Conservation (phyloP, 2,113 vertebrate genomes). For the Caranx melampygus region DNA sequence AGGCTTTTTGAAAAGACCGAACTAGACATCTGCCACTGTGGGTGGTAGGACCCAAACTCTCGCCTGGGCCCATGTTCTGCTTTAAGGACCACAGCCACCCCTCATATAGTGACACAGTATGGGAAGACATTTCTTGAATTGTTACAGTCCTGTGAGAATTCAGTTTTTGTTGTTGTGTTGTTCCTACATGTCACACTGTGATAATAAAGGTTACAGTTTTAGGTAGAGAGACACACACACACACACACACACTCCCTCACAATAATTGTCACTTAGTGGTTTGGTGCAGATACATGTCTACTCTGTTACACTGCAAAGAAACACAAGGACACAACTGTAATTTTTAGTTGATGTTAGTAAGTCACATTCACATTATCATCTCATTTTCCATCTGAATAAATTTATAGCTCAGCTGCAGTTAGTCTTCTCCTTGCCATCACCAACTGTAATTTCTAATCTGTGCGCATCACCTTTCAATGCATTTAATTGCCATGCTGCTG, state of each 20-base stretch:
- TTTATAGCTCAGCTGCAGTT: constrained; percentile 15
- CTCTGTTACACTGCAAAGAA: constrained; percentile 15
- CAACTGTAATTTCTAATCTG: background rate
- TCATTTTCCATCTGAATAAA: constrained; percentile 24
- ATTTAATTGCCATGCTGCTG: constrained; percentile 8
- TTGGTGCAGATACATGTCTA: background rate
- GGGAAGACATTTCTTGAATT: no score
- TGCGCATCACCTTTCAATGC: constrained; percentile 23
- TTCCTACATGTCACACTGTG: no score
- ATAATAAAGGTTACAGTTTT: no score
- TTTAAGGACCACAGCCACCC: no score
- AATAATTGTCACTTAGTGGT: background rate
- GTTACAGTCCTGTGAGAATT: no score
- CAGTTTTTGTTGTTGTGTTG: no score
- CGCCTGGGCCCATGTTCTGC: no score
- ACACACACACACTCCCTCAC: background rate
- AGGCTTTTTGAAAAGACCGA: no score
- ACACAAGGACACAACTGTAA: constrained; percentile 37
- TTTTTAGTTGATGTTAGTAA: constrained; percentile 42
- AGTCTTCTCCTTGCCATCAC: constrained; percentile 10
- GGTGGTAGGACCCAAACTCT: no score
- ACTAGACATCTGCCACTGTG: no score
- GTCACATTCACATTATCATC: constrained; percentile 34
- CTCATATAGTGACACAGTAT: no score
- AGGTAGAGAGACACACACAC: no score